Conservation (phyloP, 1,140 invertebrate genomes). For the Zophobas morio region DNA sequence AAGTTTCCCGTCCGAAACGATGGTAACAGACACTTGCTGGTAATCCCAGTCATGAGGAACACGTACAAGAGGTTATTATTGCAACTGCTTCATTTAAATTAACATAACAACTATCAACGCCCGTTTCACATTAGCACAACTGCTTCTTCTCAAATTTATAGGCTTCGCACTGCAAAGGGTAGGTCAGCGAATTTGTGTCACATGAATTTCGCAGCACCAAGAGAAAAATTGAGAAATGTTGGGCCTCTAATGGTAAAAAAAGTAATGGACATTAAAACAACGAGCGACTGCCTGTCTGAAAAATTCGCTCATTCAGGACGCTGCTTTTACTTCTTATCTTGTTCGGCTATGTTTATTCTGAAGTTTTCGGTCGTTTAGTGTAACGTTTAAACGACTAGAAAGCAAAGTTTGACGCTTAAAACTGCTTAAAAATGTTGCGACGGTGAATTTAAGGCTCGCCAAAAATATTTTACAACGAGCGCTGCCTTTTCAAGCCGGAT, state of each 20-base stretch:
- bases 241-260: slow-evolving; percentile 37
- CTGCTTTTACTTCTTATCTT: slow-evolving; percentile 39
- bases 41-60: slow-evolving; percentile 46
- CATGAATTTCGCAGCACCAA: slow-evolving; percentile 21
- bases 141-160: neutral
- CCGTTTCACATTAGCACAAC: slow-evolving; percentile 39
- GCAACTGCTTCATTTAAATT: slow-evolving; percentile 46
- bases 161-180: neutral
- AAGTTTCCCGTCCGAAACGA: slow-evolving; percentile 36
- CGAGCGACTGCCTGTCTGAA: slow-evolving; percentile 39
- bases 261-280: slow-evolving; percentile 47
- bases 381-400: slow-evolving; percentile 46
- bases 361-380: slow-evolving; percentile 47
- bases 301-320: slow-evolving; percentile 43
- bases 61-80: slow-evolving; percentile 46
- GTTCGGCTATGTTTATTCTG: slow-evolving; percentile 44
- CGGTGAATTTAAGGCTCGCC: neutral
- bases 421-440: slow-evolving; percentile 26
- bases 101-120: slow-evolving; percentile 35
- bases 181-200: slow-evolving; percentile 23
- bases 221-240: slow-evolving; percentile 44
- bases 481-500: neutral
- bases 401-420: slow-evolving; percentile 34
- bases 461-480: slow-evolving; percentile 21
- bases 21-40: slow-evolving; percentile 46